Conservation (phyloP, 1,140 invertebrate species). For the Nasonia longicornis region DNA sequence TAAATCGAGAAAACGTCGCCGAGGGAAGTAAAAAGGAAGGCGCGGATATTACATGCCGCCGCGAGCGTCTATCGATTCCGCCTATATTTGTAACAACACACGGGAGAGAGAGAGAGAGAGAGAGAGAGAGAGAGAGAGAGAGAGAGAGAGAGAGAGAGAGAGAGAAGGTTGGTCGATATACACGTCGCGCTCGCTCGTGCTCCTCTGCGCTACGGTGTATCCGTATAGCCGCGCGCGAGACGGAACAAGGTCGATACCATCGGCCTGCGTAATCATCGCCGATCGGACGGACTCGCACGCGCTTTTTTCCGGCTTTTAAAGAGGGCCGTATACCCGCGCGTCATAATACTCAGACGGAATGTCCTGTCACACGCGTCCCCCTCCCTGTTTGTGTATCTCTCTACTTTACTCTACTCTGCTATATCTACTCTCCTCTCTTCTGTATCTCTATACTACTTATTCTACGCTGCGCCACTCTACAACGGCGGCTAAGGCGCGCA, state of each 20-base stretch:
- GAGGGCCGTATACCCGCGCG: background rate
- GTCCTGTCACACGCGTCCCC: background rate
- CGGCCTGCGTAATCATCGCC: constrained; percentile 2
- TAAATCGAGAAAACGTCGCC: background rate
- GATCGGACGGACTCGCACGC: background rate
- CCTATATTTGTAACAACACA: constrained; percentile 36
- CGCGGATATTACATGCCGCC: constrained; percentile 23
- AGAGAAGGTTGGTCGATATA: constrained; percentile 26
- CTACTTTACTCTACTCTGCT: too few relatives aligned
- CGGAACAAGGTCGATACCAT: constrained; percentile 18
- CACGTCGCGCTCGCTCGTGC: background rate
- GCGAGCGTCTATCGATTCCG: constrained; percentile 28
- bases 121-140: background rate
- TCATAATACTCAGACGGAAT: background rate
- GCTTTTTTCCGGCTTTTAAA: background rate
- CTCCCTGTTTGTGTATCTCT: too few relatives aligned
- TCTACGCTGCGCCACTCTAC: background rate
- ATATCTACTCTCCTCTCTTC: too few relatives aligned
- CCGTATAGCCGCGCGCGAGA: background rate
- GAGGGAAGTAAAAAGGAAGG: background rate
- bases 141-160: background rate
- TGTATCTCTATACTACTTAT: background rate
- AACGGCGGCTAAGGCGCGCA: background rate
- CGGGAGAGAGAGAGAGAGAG: background rate
- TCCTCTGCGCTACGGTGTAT: background rate